Percentiles rank a stretch among this genome's conserved stretches.
phyloP scores from a whole-genome alignment of 2,888 invertebrate species.

The Stratiomys singularior region DNA sequence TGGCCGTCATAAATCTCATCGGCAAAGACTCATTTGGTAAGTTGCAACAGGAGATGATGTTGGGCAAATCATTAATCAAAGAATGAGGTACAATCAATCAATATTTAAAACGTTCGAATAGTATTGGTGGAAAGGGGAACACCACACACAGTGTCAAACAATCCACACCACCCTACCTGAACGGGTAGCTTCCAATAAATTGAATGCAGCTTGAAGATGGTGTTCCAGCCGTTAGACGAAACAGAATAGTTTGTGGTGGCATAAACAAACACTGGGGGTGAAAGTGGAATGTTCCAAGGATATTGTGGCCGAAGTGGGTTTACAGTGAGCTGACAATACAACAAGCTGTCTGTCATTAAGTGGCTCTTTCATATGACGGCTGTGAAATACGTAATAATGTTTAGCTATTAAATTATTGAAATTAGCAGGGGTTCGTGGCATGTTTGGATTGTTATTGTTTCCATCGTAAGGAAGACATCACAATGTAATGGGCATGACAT shows the following conservation, averaged over 20 bases:
- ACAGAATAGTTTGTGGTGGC: not conserved
- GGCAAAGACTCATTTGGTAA: constrained; percentile 22
- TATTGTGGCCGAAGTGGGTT: constrained; percentile 33
- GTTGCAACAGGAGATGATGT: constrained; percentile 47
- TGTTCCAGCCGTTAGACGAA: not conserved
- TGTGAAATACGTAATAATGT: constrained; percentile 35
- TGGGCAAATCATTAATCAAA: constrained; percentile 50
- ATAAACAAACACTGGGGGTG: not conserved
- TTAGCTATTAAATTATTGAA: constrained; percentile 31
- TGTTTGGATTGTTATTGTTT: not conserved
- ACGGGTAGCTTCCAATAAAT: not conserved
- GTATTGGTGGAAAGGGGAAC: not conserved
- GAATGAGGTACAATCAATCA: constrained; percentile 51
- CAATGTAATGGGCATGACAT: not conserved
- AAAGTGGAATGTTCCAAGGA: not conserved
- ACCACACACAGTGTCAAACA: not conserved
- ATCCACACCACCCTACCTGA: not conserved
- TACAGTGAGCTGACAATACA: constrained; percentile 15
- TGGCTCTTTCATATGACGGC: constrained; percentile 32
- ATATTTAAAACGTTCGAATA: not conserved
- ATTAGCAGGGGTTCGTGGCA: not conserved
- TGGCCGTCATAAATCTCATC: constrained; percentile 38
- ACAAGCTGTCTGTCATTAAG: constrained; percentile 32
- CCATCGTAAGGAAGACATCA: not conserved
- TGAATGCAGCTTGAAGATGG: constrained; percentile 8